A percentile compares a stretch with the other conserved stretches of the same genome.
Conservation (phyloP, 2,797 vertebrate species). For the Rhinichthys osculus region DNA sequence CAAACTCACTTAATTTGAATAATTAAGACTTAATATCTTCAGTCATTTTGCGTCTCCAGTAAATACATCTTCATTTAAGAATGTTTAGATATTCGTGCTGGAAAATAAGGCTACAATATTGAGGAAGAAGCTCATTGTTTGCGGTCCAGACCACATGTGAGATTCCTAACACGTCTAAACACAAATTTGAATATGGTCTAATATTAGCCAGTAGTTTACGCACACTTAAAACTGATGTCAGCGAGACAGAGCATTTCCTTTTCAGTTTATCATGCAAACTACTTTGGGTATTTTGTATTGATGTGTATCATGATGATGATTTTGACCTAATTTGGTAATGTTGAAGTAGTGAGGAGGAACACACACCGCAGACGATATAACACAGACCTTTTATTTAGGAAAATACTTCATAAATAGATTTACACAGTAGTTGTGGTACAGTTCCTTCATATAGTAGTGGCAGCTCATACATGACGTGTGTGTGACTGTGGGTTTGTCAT, state of each 20-base stretch:
- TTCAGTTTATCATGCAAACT: not conserved
- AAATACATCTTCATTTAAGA: not conserved
- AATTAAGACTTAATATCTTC: no score
- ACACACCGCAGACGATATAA: not conserved
- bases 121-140: not conserved
- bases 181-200: not conserved
- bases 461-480: not conserved
- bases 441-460: conserved; percentile 52
- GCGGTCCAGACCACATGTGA: not conserved
- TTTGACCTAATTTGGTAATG: not conserved
- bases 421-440: conserved; percentile 7
- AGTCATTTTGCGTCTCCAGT: not conserved
- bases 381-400: conserved; percentile 63
- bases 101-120: not conserved
- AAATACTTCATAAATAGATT: conserved; percentile 67
- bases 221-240: not conserved
- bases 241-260: not conserved
- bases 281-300: no score
- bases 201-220: not conserved
- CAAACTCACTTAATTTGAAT: not conserved
- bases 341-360: not conserved
- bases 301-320: not conserved
- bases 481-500: conserved; percentile 24
- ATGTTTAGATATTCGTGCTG: not conserved
- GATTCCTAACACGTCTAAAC: not conserved